A percentile compares a stretch with the other conserved stretches of the same genome.
These are phyloP conservation scores for Prosopocoilus inquinatus DNA, from an alignment of 2,888 invertebrate genomes.

Conservation along the genomic window DNA sequence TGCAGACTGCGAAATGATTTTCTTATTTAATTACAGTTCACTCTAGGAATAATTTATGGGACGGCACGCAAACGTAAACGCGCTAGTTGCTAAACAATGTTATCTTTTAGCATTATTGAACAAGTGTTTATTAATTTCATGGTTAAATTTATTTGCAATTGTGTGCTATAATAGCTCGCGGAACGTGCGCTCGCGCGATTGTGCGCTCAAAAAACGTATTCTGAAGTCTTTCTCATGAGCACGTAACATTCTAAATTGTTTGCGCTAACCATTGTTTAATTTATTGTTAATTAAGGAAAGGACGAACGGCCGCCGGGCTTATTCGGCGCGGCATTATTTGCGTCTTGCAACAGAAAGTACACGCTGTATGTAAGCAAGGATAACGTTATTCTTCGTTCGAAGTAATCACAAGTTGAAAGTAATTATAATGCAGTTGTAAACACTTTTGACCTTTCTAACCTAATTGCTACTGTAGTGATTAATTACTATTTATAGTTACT, in stretches of 20 bases:
- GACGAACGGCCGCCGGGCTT: neutral
- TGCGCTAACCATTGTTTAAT: neutral
- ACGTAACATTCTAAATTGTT: neutral
- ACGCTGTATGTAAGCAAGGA: neutral
- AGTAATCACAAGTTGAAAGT: neutral
- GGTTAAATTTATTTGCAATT: slow-evolving; percentile 19
- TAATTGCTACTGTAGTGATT: neutral
- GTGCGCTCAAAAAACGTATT: slow-evolving; percentile 1
- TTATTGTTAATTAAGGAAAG: neutral
- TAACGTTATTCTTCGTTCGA: neutral
- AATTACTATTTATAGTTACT: no score
- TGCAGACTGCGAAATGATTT: no score
- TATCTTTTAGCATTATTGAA: slow-evolving; percentile 15
- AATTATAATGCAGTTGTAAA: neutral
- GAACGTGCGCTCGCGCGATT: neutral
- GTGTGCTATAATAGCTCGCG: neutral
- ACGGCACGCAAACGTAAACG: neutral
- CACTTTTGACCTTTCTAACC: neutral
- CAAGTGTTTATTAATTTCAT: slow-evolving; percentile 21
- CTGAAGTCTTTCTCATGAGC: slow-evolving; percentile 5
- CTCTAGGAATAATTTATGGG: no score
- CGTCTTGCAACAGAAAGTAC: neutral
- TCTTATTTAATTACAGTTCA: no score
- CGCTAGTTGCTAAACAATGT: slow-evolving; percentile 3
- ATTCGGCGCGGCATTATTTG: neutral